Percentiles rank a stretch among this genome's conserved stretches.
Conservation (phyloP, 2,888 invertebrate species). For the Mystacides longicornis region DNA sequence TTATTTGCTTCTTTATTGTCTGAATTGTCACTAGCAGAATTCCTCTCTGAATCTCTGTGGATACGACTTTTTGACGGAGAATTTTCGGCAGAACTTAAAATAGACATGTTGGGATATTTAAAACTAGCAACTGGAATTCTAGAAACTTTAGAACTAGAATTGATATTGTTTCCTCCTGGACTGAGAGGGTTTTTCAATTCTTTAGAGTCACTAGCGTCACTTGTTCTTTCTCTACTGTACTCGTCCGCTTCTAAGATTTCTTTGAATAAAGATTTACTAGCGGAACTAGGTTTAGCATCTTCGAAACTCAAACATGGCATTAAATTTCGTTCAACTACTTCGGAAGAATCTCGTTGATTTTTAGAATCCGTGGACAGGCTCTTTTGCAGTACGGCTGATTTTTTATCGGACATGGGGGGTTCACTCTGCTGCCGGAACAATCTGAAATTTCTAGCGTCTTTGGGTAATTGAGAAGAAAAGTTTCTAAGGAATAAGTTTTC, state of each 20-base stretch:
- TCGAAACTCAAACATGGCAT: conserved; percentile 28
- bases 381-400: conserved; percentile 35
- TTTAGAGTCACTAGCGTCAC: conserved; percentile 21
- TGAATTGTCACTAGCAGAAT: conserved; percentile 33
- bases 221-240: conserved; percentile 27
- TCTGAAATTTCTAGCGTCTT: conserved; percentile 38
- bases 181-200: conserved; percentile 32
- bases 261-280: conserved; percentile 12
- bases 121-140: conserved; percentile 46
- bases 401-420: conserved; percentile 37
- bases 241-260: conserved; percentile 27
- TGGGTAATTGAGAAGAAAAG: conserved; percentile 40
- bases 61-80: conserved; percentile 24
- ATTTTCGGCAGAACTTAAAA: conserved; percentile 23
- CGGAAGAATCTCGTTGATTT: conserved; percentile 23
- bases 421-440: conserved; percentile 42
- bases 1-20: conserved; percentile 30
- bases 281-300: conserved; percentile 14
- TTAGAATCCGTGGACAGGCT: conserved; percentile 41
- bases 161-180: conserved; percentile 19
- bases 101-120: conserved; percentile 36
- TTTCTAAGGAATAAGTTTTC: conserved; percentile 42
- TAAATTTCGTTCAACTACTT: conserved; percentile 2
- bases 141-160: conserved; percentile 35
- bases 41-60: conserved; percentile 19